Evolutionary conservation across 1,140 invertebrate genomes (phyloP), one percentile per base, ranked within the genome.

Genomic region (Bombus terrestris): DNA sequence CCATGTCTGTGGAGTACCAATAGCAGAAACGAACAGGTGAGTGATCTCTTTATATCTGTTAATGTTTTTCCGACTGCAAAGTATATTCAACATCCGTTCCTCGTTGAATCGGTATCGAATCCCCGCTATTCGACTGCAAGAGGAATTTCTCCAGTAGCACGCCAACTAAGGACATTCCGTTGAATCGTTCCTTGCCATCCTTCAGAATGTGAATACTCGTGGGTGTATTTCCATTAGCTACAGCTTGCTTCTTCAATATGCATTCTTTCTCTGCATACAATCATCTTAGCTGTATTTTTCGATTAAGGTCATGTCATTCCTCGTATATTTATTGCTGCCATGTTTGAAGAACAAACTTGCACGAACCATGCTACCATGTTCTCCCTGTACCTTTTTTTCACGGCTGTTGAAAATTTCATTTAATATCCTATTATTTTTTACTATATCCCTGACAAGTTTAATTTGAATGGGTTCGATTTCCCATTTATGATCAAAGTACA

Each of bases 1-100:
- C 12, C 10, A 35, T 57, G 32, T 35, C 22, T 28, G 32, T 39
- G 84, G 28, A 76, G 53, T 74, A 47, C 22, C 28, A 79, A 15
- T 66, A 37, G 6, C 22, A 15, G 9, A 32, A 62, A 43, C 57
- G 41, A 80, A 53, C 57, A 87, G 88, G 88, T 90, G 82, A 90
- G 88, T 73, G 41, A 37, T 62, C 15, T n/a, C 8, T n/a, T 13
- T 35, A 39, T 6, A 15, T n/a, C 22, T 1, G 10, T 57, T 57
- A 47, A 28, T 4, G 2, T 6, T 37, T 39, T 59, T 8, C 13
- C 32, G 18, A 32, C 59, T 12, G 3, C 3, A 12, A 37, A 69
- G 62, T 81, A 57, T 9, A 57, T 64, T 22, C 62, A 41, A 37
- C 62, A 43, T 41, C 62, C 74, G 37, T 64, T 82, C 39, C 22